Percentiles rank a stretch among this genome's conserved stretches.
Evolutionary conservation across 2,888 invertebrate species (phyloP).

Genomic region (Heliconius erato): DNA sequence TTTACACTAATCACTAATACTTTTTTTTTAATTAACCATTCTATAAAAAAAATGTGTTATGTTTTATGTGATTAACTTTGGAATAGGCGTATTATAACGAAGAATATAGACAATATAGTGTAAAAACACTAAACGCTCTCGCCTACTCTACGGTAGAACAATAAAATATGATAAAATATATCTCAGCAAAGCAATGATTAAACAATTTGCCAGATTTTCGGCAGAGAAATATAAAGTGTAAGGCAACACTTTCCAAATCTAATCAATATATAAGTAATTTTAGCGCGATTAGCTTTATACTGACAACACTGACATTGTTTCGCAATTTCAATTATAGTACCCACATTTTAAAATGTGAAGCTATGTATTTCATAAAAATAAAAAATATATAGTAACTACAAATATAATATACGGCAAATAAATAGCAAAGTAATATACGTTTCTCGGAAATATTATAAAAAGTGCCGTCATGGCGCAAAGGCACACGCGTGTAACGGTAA

Average conservation of each 20-base stretch:
- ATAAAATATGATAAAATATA: no score
- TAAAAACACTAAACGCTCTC: no score
- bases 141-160: no score
- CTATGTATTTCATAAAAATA: not conserved
- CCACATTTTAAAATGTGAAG: not conserved
- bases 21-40: no score
- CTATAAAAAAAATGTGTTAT: no score
- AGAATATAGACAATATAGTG: no score
- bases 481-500: no score
- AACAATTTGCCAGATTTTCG: not conserved
- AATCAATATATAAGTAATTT: conserved; percentile 3
- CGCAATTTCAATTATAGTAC: not conserved
- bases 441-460: no score
- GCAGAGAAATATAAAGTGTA: not conserved
- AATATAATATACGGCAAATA: not conserved
- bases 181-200: not conserved
- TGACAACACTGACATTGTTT: conserved; percentile 1
- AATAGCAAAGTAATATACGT: not conserved
- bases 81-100: no score
- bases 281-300: not conserved
- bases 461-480: no score
- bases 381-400: not conserved
- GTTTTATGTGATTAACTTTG: no score
- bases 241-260: conserved; percentile 4
- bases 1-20: no score